These are phyloP conservation scores for Pinctada fucata DNA, from an alignment of 2,888 invertebrate genomes.

Conservation along the genomic window DNA sequence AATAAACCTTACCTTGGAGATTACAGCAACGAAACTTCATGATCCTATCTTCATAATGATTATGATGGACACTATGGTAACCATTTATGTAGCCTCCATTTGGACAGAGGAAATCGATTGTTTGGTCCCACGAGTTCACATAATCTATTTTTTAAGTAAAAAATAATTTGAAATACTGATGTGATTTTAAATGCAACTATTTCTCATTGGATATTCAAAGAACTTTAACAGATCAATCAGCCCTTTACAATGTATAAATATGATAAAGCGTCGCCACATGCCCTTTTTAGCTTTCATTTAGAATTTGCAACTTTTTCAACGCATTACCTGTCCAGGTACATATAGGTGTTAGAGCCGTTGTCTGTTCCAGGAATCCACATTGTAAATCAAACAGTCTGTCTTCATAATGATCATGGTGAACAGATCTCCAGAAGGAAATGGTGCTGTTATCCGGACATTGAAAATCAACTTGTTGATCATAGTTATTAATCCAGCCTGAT, in stretches of 20 bases:
- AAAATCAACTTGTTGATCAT: background rate
- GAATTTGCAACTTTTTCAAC: too few relatives aligned
- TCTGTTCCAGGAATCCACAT: background rate
- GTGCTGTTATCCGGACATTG: background rate
- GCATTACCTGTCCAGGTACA: background rate
- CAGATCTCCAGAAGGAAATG: background rate
- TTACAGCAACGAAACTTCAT: conserved; percentile 48
- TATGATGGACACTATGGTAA: conserved; percentile 48
- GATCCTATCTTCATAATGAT: conserved; percentile 45
- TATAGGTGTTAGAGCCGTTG: background rate
- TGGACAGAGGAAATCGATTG: conserved; percentile 42
- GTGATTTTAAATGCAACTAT: too few relatives aligned
- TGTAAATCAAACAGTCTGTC: background rate
- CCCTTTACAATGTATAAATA: too few relatives aligned
- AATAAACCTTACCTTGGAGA: conserved; percentile 22
- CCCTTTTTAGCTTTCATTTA: too few relatives aligned
- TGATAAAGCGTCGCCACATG: too few relatives aligned
- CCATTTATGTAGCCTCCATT: conserved; percentile 41
- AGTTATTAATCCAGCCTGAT: background rate
- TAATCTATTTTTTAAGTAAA: conserved; percentile 35
- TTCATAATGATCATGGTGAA: background rate
- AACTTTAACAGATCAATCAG: too few relatives aligned
- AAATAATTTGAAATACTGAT: background rate
- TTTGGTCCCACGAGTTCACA: conserved; percentile 44
- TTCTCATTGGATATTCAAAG: too few relatives aligned